A percentile compares a stretch with the other conserved stretches of the same genome.
phyloP scores from a whole-genome alignment of 2,888 invertebrate genomes.

The Lasius platythorax region DNA sequence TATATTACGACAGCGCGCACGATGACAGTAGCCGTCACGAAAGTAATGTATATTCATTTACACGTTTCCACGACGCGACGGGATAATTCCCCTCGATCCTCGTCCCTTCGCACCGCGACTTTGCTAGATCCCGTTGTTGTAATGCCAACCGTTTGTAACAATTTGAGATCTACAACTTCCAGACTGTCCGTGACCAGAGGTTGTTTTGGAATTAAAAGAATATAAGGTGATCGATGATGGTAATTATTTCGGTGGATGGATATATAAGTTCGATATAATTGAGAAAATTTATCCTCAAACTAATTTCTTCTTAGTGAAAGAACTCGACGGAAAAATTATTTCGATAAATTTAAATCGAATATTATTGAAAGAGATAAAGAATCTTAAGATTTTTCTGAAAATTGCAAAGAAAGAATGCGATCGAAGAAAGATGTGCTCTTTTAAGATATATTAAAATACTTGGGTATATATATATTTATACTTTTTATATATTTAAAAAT shows the following conservation, averaged over 20 bases:
- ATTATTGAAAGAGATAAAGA: neutral
- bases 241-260: constrained; percentile 17
- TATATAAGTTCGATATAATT: constrained; percentile 20
- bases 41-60: constrained; percentile 74
- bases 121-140: constrained; percentile 57
- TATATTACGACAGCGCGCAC: constrained; percentile 64
- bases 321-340: neutral
- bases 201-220: constrained; percentile 28
- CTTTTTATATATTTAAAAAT: neutral
- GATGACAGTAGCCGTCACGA: constrained; percentile 68
- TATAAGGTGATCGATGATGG: constrained; percentile 29
- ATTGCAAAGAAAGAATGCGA: neutral
- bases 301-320: constrained; percentile 13
- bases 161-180: constrained; percentile 60
- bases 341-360: neutral
- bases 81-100: constrained; percentile 57
- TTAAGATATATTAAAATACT: neutral
- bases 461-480: too few species aligned
- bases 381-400: neutral
- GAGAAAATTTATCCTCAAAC: constrained; percentile 16
- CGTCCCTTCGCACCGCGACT: constrained; percentile 59
- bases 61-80: constrained; percentile 59
- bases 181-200: constrained; percentile 11
- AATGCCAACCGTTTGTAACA: constrained; percentile 67
- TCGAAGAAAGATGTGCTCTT: neutral